Base-by-base conservation (phyloP, 2,113 vertebrate genomes). In the Turnix velox region DNA sequence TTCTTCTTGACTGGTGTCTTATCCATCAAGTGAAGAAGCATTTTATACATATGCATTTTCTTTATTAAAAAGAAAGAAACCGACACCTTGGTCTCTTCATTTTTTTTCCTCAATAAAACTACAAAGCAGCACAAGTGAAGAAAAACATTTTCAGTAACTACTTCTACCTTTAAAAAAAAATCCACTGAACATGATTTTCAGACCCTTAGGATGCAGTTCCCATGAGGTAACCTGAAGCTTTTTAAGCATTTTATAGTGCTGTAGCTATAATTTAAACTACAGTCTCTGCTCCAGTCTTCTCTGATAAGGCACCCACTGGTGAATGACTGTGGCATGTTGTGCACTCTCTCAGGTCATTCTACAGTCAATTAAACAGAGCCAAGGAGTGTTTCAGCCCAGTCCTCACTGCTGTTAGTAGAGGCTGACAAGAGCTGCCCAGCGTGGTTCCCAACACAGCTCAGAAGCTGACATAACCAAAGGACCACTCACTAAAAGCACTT, bases 321-420 rank as follows among this genome's bases (percentile, higher is more conserved):
- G 23, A 14, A 17, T 80, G 65, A 20, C n/a, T 28, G 31, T 10
- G 37, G 37, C 24, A 6, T 24, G 18, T 25, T 63, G 66, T 45
- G 45, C 24, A 19, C 45, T 54, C 35, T 16, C 6, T 1, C 43
- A 52, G 33, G 22, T 45, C 42, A 59, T 31, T 18, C 48, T 20
- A 19, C 11, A 37, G 15, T 14, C 40, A 66, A 66, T 45, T 65
- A 23, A 71, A n/a, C 12, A 28, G 18, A 42, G 25, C 3, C 37
- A 45, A 63, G 54, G 14, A 62, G 12, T 0, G 0, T 63, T 46
- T 51, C 48, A 80, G 35, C 9, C 20, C 20, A 18, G 35, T 49
- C 15, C 16, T 10, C 1, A 1, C 5, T 18, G 18, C 35, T 0
- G 1, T 18, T 1, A 0, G 27, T 22, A 52, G 49, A 43, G 25